Evolutionary conservation across 2,113 vertebrate species (phyloP).

Genomic region (Myrmecobius fasciatus): DNA sequence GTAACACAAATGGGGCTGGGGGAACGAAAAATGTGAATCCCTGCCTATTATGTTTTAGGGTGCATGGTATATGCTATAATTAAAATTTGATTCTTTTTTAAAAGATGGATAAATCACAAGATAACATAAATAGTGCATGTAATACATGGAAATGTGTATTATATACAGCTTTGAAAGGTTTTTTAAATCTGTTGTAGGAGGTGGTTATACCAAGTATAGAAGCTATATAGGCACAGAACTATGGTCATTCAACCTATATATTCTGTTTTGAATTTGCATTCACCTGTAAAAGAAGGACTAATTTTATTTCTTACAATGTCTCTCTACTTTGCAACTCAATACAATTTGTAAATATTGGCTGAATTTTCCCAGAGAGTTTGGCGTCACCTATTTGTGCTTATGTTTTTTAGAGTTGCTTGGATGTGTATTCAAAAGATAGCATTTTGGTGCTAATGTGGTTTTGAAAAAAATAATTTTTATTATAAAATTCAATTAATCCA

Average conservation of each 20-base stretch:
- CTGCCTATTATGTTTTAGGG: slow-evolving; percentile 51
- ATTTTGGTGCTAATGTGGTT: slow-evolving; percentile 77
- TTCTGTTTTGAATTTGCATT: slow-evolving; percentile 74
- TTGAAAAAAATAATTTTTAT: slow-evolving; percentile 62
- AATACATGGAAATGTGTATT: slow-evolving; percentile 62
- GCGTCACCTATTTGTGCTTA: slow-evolving; percentile 67
- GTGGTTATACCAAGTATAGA: neutral
- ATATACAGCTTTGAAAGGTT: slow-evolving; percentile 63
- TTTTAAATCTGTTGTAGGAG: slow-evolving; percentile 46
- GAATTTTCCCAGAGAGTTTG: slow-evolving; percentile 39
- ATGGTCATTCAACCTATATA: slow-evolving; percentile 73
- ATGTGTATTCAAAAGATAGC: slow-evolving; percentile 73
- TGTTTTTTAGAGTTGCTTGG: slow-evolving; percentile 70
- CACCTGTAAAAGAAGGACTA: slow-evolving; percentile 75
- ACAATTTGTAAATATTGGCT: slow-evolving; percentile 79
- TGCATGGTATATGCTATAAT: slow-evolving; percentile 63
- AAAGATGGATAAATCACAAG: slow-evolving; percentile 64
- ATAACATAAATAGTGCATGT: slow-evolving; percentile 62
- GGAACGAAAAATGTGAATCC: slow-evolving; percentile 50
- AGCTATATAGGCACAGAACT: slow-evolving; percentile 43
- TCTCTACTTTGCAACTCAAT: slow-evolving; percentile 78
- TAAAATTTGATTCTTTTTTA: slow-evolving; percentile 65
- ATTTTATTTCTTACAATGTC: slow-evolving; percentile 74
- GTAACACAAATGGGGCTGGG: slow-evolving; percentile 43
- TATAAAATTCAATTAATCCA: slow-evolving; percentile 6